A percentile compares a stretch with the other conserved stretches of the same genome.
These are phyloP conservation scores for Darevskia mixta DNA, from an alignment of 2,797 vertebrate genomes.

Conservation along the genomic window DNA sequence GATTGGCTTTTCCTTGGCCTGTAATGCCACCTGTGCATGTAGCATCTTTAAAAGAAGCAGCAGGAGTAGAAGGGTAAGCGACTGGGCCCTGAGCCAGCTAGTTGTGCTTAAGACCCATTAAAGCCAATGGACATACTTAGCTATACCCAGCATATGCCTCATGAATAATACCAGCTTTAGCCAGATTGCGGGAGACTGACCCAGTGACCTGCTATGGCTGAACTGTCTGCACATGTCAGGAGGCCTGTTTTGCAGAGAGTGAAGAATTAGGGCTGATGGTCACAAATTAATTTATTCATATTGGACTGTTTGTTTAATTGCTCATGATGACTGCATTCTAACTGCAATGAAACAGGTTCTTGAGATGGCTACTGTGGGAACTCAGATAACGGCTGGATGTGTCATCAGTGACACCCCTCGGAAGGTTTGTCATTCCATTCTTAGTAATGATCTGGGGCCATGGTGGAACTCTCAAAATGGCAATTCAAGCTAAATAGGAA, in stretches of 20 bases:
- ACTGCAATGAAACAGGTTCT: neutral
- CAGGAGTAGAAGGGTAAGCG: neutral
- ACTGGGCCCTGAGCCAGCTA: neutral
- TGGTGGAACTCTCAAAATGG: neutral
- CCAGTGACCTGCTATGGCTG: neutral
- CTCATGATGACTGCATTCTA: neutral
- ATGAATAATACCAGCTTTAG: neutral
- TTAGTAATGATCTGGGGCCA: neutral
- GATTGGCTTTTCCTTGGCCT: neutral
- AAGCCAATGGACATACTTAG: neutral
- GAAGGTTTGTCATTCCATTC: neutral
- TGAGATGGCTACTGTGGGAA: neutral
- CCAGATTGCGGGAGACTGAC: neutral
- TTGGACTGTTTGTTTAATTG: neutral
- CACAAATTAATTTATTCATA: neutral
- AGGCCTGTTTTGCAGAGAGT: neutral
- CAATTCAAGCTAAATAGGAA: slow-evolving; percentile 2
- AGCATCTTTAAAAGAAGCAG: neutral
- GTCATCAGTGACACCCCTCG: neutral
- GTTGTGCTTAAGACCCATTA: neutral
- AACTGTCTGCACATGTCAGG: neutral
- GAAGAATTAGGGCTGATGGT: neutral
- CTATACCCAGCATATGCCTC: neutral
- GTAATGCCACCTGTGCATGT: neutral
- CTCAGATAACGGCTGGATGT: neutral